phyloP scores from a whole-genome alignment of 2,888 invertebrate genomes.

The Physocephala rufipes region DNA sequence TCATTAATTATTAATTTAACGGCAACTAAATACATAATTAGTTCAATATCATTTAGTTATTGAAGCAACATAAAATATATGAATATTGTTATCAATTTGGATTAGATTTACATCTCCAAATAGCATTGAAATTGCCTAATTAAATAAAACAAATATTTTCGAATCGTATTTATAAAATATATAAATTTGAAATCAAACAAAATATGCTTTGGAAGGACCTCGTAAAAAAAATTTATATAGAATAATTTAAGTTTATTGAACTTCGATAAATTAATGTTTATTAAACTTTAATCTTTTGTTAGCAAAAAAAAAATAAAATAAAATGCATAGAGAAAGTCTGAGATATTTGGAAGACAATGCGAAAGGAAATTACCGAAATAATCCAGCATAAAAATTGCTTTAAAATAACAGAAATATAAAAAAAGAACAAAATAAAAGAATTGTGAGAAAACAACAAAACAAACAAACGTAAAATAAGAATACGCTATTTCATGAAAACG shows the following conservation, averaged over 20 bases:
- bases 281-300: background rate
- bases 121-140: background rate
- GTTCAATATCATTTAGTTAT: conserved; percentile 61
- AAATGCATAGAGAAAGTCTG: background rate
- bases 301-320: background rate
- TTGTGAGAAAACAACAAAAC: background rate
- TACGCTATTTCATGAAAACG: background rate
- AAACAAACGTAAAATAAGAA: background rate
- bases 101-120: conserved; percentile 5
- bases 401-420: conserved; percentile 4
- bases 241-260: background rate
- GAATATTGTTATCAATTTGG: conserved; percentile 5
- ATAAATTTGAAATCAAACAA: background rate
- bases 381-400: background rate
- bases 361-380: background rate
- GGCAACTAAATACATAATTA: conserved; percentile 44
- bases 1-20: conserved; percentile 38
- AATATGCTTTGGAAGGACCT: background rate
- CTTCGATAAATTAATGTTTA: background rate
- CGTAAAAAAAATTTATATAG: background rate
- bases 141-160: background rate
- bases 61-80: conserved; percentile 44
- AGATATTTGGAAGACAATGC: background rate
- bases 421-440: background rate
- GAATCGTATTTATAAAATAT: background rate